phyloP scores from a whole-genome alignment of 2,797 vertebrate species.

The Carcharodon carcharias region DNA sequence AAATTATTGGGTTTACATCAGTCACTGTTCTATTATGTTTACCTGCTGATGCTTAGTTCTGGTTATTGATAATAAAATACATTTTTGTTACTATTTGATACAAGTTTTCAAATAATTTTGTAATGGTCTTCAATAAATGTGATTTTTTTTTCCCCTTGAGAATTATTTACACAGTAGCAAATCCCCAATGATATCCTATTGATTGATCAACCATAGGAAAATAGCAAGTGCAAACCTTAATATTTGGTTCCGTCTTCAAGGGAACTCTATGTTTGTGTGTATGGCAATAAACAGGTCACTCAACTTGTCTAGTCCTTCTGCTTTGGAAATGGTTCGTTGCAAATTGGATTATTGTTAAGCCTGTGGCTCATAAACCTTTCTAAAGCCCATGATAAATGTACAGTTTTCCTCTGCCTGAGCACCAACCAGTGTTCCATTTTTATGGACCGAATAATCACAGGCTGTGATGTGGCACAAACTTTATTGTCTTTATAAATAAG shows the following conservation, averaged over 20 bases:
- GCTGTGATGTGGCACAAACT: not conserved
- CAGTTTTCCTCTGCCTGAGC: not conserved
- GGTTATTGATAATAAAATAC: not conserved
- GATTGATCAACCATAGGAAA: not conserved
- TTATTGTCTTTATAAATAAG: not conserved
- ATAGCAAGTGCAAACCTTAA: not conserved
- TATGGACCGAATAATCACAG: slow-evolving; percentile 18
- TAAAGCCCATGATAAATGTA: not conserved
- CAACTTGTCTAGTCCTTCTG: not conserved
- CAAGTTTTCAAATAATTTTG: not conserved
- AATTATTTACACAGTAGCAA: not conserved
- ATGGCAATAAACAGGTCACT: not conserved
- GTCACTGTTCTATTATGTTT: not conserved
- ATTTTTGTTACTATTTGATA: not conserved
- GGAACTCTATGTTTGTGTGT: not conserved
- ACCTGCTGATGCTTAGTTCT: not conserved
- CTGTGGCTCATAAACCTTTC: not conserved
- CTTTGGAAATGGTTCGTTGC: not conserved
- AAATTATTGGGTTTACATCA: not conserved
- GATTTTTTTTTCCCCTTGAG: not conserved
- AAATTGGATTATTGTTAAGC: not conserved
- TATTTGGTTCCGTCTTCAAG: not conserved
- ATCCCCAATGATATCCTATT: not conserved
- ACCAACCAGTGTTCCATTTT: not conserved
- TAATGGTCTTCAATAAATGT: not conserved